phyloP scores from a whole-genome alignment of 2,888 invertebrate species.

The Caenorhabditis virilis region DNA sequence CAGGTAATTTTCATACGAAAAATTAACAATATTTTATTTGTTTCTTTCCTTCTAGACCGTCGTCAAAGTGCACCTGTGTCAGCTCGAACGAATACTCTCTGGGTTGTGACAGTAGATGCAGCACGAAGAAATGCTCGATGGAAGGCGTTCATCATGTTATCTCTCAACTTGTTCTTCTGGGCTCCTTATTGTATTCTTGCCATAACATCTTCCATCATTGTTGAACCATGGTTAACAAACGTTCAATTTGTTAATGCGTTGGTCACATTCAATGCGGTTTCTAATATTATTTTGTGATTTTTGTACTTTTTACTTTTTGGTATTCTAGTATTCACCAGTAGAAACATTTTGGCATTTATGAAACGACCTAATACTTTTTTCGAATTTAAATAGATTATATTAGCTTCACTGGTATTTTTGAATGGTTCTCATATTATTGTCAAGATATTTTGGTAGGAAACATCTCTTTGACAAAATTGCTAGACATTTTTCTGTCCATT shows the following conservation, averaged over 20 bases:
- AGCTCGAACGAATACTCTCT: constrained; percentile 33
- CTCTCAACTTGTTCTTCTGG: constrained; percentile 53
- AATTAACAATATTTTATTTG: too few species aligned
- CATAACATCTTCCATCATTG: constrained; percentile 38
- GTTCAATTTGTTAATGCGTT: constrained; percentile 52
- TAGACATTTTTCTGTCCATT: background rate
- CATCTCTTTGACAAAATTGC: background rate
- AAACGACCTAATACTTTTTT: too few species aligned
- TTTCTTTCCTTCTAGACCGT: too few species aligned
- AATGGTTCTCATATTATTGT: too few species aligned
- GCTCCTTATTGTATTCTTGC: constrained; percentile 50
- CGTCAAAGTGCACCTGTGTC: too few species aligned
- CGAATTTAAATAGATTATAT: too few species aligned
- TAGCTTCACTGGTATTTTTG: too few species aligned
- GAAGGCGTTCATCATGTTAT: constrained; percentile 53
- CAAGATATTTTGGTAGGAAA: too few species aligned
- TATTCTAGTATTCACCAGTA: too few species aligned
- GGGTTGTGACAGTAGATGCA: constrained; percentile 40
- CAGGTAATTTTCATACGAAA: too few species aligned
- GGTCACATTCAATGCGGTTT: constrained; percentile 51
- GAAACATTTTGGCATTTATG: too few species aligned
- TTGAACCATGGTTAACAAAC: constrained; percentile 27
- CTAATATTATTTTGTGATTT: constrained; percentile 40
- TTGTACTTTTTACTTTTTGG: too few species aligned
- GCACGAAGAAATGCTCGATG: constrained; percentile 40